Evolutionary conservation across 2,113 vertebrate species (phyloP).

Genomic region (Willisornis vidua): DNA sequence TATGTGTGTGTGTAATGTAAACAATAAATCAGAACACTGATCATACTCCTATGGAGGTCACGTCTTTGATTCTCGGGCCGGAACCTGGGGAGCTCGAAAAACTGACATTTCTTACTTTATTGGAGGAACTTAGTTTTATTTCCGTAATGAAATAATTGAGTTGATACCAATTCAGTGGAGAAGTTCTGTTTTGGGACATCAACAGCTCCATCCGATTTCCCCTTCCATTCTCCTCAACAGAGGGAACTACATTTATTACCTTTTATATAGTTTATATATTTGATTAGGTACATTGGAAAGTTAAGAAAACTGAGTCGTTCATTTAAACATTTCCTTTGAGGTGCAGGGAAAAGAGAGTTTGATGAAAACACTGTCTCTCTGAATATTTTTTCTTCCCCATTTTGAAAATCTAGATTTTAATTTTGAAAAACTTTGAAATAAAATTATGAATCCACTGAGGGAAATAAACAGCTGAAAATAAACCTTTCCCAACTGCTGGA

Average conservation of each 20-base stretch:
- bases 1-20: too few relatives aligned
- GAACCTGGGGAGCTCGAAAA: too few relatives aligned
- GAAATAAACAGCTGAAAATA: conserved; percentile 61
- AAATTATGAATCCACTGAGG: conserved; percentile 46
- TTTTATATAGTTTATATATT: not conserved
- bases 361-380: not conserved
- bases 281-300: not conserved
- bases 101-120: too few relatives aligned
- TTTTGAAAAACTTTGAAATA: conserved; percentile 49
- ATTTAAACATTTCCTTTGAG: not conserved
- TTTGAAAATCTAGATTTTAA: conserved; percentile 40
- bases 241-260: not conserved
- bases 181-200: not conserved
- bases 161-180: not conserved
- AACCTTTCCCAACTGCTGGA: conserved; percentile 35
- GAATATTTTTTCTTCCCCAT: not conserved
- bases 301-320: not conserved
- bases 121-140: not conserved
- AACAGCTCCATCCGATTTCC: not conserved
- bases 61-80: too few relatives aligned
- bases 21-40: too few relatives aligned
- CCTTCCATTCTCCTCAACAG: not conserved
- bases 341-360: not conserved
- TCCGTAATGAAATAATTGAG: not conserved
- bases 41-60: too few relatives aligned